Evolutionary conservation across 2,888 invertebrate genomes (phyloP).

Genomic region (Parascotia fuliginaria): DNA sequence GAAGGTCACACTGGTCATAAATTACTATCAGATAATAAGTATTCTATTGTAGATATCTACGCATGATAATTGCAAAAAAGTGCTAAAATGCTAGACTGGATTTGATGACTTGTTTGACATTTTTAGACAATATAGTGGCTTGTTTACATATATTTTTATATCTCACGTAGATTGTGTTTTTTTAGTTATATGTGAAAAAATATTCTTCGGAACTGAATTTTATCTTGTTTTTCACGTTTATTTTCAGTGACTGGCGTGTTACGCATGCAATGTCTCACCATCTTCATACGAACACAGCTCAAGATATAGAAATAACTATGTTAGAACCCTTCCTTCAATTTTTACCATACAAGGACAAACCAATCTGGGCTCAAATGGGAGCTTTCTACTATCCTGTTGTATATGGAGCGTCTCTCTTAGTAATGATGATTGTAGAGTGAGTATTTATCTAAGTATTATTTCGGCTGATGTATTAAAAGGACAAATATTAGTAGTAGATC

Average conservation of each 20-base stretch:
- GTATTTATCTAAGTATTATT: conserved; percentile 41
- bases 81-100: no score
- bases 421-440: conserved; percentile 74
- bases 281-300: conserved; percentile 91
- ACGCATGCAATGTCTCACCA: conserved; percentile 93
- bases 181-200: no score
- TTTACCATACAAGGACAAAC: conserved; percentile 87
- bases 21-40: no score
- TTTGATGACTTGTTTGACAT: no score
- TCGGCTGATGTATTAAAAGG: no score
- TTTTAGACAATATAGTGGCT: no score
- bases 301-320: conserved; percentile 90
- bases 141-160: no score
- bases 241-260: conserved; percentile 90
- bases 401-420: conserved; percentile 62
- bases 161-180: no score
- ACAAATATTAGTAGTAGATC: no score
- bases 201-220: background rate
- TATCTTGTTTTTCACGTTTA: background rate
- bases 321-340: conserved; percentile 90
- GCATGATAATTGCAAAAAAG: no score
- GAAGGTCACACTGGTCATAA: no score
- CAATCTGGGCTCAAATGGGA: conserved; percentile 80
- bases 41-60: no score
- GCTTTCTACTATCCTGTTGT: conserved; percentile 83